These are phyloP conservation scores for Neelides sp. DNA, from an alignment of 1,140 invertebrate species.

Conservation along the genomic window DNA sequence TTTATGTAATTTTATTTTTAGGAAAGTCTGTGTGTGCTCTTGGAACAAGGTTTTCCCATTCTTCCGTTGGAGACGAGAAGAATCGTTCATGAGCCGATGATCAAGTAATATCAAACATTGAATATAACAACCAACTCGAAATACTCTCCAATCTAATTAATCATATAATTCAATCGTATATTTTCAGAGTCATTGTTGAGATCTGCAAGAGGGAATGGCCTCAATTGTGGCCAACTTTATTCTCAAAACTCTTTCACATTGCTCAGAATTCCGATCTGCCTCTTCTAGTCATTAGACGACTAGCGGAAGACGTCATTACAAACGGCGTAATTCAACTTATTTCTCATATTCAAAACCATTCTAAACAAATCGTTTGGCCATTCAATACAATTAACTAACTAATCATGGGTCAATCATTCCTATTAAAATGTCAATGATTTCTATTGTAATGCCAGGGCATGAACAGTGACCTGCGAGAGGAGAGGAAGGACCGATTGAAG, in stretches of 20 bases:
- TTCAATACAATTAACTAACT: too few relatives aligned
- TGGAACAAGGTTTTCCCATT: slow-evolving; percentile 17
- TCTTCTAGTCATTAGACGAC: slow-evolving; percentile 16
- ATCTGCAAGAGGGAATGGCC: slow-evolving; percentile 29
- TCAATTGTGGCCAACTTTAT: slow-evolving; percentile 25
- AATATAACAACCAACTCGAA: slow-evolving; percentile 4
- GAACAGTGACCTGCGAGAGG: too few relatives aligned
- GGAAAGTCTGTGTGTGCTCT: slow-evolving; percentile 5
- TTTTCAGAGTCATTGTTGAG: slow-evolving; percentile 25
- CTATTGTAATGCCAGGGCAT: too few relatives aligned
- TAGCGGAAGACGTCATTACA: slow-evolving; percentile 22
- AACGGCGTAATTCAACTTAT: slow-evolving; percentile 14
- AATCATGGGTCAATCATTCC: too few relatives aligned
- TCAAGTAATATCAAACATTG: slow-evolving; percentile 10
- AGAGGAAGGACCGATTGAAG: too few relatives aligned
- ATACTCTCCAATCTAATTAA: not conserved
- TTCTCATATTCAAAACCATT: not conserved
- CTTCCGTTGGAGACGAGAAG: not conserved
- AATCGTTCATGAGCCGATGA: slow-evolving; percentile 21
- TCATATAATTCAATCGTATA: not conserved
- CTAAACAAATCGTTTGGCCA: too few relatives aligned
- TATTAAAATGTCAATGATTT: too few relatives aligned
- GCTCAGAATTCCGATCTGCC: slow-evolving; percentile 7
- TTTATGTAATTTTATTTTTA: slow-evolving; percentile 10
- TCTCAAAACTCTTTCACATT: slow-evolving; percentile 16